These are phyloP conservation scores for Stylophora pistillata DNA, from an alignment of 64 coral and sea anemone genomes.

Conservation along the genomic window DNA sequence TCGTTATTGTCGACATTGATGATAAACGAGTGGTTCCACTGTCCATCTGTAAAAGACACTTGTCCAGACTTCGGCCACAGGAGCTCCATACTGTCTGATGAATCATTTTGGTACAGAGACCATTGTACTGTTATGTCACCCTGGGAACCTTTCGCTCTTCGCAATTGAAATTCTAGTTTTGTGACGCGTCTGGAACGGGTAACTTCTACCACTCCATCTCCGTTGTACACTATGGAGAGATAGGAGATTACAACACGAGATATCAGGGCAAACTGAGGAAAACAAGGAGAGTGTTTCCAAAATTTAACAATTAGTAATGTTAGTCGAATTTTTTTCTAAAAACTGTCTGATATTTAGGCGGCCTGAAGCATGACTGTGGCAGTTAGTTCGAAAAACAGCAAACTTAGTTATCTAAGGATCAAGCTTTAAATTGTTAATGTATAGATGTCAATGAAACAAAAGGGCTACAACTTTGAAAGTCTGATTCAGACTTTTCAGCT, in stretches of 20 bases:
- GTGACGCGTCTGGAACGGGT: background rate
- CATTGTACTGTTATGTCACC: slow-evolving; percentile 78
- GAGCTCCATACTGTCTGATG: background rate
- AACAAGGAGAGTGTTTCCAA: too few species aligned
- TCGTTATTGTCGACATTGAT: slow-evolving; percentile 48
- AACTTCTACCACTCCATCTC: slow-evolving; percentile 44
- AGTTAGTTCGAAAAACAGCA: too few species aligned
- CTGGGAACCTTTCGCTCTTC: slow-evolving; percentile 62
- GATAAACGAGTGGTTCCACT: slow-evolving; percentile 61
- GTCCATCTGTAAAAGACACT: slow-evolving; percentile 51
- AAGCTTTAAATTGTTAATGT: background rate
- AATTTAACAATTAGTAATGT: too few species aligned
- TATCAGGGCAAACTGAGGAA: too few species aligned
- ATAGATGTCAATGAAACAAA: background rate
- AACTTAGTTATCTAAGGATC: too few species aligned
- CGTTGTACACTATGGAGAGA: slow-evolving; percentile 45
- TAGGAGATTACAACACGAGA: too few species aligned
- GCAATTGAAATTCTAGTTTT: slow-evolving; percentile 57
- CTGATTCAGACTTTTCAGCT: too few species aligned
- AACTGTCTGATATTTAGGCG: too few species aligned
- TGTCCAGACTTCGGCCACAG: slow-evolving; percentile 69
- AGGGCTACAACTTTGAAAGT: background rate
- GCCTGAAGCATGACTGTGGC: too few species aligned
- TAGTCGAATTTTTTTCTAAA: too few species aligned
- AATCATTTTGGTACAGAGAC: slow-evolving; percentile 57